Conservation (phyloP, 2,113 vertebrate genomes). For the Notechis scutatus region DNA sequence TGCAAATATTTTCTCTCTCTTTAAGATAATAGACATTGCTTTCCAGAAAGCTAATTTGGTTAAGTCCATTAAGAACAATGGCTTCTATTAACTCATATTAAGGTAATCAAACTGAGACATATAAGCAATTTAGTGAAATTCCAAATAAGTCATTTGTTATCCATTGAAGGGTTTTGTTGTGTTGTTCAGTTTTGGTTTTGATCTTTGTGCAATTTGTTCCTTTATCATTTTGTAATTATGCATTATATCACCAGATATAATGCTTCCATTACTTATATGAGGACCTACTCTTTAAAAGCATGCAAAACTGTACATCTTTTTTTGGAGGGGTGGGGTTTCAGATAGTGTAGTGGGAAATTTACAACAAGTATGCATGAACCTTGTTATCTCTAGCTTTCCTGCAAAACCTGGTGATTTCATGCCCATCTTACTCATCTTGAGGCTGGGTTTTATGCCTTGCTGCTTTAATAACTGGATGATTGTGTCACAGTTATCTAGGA, state of each 20-base stretch:
- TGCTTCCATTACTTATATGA: constrained; percentile 28
- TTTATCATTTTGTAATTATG: neutral
- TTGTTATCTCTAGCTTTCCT: neutral
- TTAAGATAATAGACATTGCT: neutral
- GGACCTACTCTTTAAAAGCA: constrained; percentile 27
- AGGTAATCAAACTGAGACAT: neutral
- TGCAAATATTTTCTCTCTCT: neutral
- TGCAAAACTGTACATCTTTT: neutral
- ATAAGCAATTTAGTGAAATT: neutral
- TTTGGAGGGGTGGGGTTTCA: neutral
- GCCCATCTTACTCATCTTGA: neutral
- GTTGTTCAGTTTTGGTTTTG: neutral
- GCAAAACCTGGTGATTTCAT: neutral
- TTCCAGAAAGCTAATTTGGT: neutral
- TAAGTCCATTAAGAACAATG: neutral
- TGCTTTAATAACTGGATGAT: neutral
- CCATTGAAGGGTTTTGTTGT: neutral
- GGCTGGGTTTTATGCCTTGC: neutral
- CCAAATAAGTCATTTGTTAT: neutral
- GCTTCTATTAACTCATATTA: neutral
- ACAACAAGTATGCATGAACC: rapidly evolving
- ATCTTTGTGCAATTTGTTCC: neutral
- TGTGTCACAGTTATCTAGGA: constrained; percentile 16
- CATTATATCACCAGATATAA: neutral
- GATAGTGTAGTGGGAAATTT: neutral